Evolutionary conservation across 2,888 invertebrate species (phyloP).

Genomic region (Papilio demoleus): DNA sequence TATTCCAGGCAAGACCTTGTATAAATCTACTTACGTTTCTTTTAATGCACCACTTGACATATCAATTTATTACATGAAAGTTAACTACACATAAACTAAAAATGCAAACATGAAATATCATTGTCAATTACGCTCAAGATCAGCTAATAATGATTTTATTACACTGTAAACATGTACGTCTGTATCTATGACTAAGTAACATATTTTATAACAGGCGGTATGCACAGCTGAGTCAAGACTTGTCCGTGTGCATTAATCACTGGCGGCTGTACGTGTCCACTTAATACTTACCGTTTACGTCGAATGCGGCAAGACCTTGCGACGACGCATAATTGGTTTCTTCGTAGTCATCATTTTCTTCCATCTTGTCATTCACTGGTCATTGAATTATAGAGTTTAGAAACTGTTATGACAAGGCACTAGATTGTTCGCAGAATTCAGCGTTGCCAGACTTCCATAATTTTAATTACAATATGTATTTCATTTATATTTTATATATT

Average conservation of each 20-base stretch:
- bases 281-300: constrained; percentile 41
- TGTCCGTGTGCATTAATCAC: constrained; percentile 37
- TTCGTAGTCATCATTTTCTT: constrained; percentile 34
- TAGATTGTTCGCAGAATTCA: constrained; percentile 3
- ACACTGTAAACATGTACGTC: background rate
- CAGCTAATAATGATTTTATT: background rate
- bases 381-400: constrained; percentile 17
- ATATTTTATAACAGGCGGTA: constrained; percentile 31
- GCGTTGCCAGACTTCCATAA: too few species aligned
- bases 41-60: background rate
- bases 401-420: constrained; percentile 2
- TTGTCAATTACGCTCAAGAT: background rate
- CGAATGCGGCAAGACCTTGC: constrained; percentile 40
- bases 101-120: background rate
- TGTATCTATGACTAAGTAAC: constrained; percentile 34
- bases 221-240: constrained; percentile 39
- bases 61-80: constrained; percentile 22
- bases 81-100: background rate
- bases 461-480: too few species aligned
- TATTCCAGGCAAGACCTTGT: constrained; percentile 78
- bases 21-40: constrained; percentile 46
- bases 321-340: constrained; percentile 33
- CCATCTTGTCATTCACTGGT: constrained; percentile 19
- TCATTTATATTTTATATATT: too few species aligned
- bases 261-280: constrained; percentile 33